Evolutionary conservation across 2,113 vertebrate genomes (phyloP).

Genomic region (Spea multiplicata): DNA sequence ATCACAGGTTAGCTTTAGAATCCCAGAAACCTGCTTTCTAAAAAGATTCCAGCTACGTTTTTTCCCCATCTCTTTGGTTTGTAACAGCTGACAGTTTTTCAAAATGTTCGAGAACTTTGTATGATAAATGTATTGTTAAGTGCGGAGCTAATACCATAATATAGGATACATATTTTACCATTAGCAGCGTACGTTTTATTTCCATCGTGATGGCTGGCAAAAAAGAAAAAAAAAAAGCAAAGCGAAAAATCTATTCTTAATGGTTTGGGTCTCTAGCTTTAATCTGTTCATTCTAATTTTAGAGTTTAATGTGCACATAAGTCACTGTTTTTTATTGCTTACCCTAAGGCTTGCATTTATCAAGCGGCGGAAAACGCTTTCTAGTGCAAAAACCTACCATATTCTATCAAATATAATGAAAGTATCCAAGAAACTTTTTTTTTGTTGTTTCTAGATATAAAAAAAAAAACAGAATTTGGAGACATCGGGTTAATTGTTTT

Average conservation of each 20-base stretch:
- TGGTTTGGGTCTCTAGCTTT: not conserved
- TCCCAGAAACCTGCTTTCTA: no score
- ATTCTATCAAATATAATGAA: not conserved
- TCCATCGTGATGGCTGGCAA: not conserved
- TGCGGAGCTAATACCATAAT: not conserved
- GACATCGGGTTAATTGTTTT: not conserved
- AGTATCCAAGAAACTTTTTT: not conserved
- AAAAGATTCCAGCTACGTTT: no score
- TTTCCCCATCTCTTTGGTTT: no score
- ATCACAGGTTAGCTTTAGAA: no score
- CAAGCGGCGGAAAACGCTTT: not conserved
- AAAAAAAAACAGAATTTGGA: not conserved
- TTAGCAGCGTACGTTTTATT: not conserved
- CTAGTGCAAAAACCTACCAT: not conserved
- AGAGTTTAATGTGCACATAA: not conserved
- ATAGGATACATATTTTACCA: not conserved
- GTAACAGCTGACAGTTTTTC: no score
- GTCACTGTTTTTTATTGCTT: not conserved
- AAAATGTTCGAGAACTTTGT: not conserved
- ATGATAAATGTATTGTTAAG: not conserved
- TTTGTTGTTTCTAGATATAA: not conserved
- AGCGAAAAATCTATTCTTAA: not conserved
- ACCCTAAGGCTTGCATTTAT: not conserved
- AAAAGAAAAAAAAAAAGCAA: no score
- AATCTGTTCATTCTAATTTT: not conserved